Evolutionary conservation across 23 tunicate species (phyloP).

Genomic region (Styela clava): DNA sequence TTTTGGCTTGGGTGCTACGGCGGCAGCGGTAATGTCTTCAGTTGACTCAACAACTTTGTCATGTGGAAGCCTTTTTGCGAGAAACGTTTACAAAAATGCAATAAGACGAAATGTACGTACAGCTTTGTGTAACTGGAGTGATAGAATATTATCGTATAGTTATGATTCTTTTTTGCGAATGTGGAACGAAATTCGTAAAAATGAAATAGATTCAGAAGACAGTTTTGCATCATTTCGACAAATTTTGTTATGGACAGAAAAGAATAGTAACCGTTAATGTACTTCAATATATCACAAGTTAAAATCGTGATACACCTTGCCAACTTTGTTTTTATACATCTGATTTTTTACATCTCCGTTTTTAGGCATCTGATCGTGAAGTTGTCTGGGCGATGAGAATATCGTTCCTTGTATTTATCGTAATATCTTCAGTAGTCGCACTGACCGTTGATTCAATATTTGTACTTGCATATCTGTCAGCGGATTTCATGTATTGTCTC

Average conservation of each 20-base stretch:
- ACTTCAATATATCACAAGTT: too few relatives aligned
- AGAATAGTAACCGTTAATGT: too few relatives aligned
- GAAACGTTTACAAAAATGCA: not conserved
- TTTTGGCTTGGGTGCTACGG: constrained; percentile 1
- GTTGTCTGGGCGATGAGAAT: constrained; percentile 1
- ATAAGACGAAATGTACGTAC: constrained; percentile 10
- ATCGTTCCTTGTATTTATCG: not conserved
- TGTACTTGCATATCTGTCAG: not conserved
- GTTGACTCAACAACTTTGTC: constrained; percentile 2
- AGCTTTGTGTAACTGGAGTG: too few relatives aligned
- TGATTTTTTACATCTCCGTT: too few relatives aligned
- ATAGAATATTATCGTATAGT: too few relatives aligned
- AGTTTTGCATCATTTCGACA: too few relatives aligned
- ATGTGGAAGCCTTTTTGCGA: not conserved
- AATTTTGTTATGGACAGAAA: too few relatives aligned
- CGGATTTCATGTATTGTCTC: constrained; percentile 2
- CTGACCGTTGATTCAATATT: not conserved
- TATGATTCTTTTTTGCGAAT: too few relatives aligned
- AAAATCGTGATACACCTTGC: too few relatives aligned
- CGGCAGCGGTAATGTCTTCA: constrained; percentile 20
- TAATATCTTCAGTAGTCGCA: not conserved
- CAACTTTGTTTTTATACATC: not conserved
- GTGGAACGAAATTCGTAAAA: too few relatives aligned
- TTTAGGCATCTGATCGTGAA: constrained; percentile 11
- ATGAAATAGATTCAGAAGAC: too few relatives aligned